phyloP scores from a whole-genome alignment of 2,797 vertebrate genomes.

The Loriculus beryllinus region DNA sequence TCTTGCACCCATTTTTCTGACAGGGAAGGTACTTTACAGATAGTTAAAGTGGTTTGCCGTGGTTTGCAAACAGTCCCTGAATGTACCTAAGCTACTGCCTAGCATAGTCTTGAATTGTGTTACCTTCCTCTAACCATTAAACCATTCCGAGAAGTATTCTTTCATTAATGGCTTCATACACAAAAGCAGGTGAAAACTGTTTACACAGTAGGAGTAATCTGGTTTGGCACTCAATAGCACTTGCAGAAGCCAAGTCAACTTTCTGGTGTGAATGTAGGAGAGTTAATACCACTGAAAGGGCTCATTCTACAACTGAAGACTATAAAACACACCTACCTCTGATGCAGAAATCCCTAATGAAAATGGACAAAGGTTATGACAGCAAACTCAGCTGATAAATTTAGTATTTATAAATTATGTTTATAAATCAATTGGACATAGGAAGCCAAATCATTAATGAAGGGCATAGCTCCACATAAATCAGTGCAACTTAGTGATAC shows the following conservation, averaged over 20 bases:
- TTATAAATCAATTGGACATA: background rate
- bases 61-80: background rate
- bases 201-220: constrained; percentile 21
- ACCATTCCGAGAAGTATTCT: constrained; percentile 9
- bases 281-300: background rate
- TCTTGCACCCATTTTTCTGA: background rate
- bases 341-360: background rate
- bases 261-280: background rate
- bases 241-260: constrained; percentile 28
- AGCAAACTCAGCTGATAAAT: background rate
- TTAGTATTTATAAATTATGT: background rate
- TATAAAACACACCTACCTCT: background rate
- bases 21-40: background rate
- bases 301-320: background rate
- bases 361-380: background rate
- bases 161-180: background rate
- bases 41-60: background rate
- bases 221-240: background rate
- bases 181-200: constrained; percentile 35
- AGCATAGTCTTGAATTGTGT: background rate
- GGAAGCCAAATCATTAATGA: background rate
- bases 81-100: background rate
- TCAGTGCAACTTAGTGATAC: background rate
- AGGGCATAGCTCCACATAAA: background rate
- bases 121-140: constrained; percentile 1